Conservation (phyloP, 2,888 invertebrate species). For the Drosophila rubida region DNA sequence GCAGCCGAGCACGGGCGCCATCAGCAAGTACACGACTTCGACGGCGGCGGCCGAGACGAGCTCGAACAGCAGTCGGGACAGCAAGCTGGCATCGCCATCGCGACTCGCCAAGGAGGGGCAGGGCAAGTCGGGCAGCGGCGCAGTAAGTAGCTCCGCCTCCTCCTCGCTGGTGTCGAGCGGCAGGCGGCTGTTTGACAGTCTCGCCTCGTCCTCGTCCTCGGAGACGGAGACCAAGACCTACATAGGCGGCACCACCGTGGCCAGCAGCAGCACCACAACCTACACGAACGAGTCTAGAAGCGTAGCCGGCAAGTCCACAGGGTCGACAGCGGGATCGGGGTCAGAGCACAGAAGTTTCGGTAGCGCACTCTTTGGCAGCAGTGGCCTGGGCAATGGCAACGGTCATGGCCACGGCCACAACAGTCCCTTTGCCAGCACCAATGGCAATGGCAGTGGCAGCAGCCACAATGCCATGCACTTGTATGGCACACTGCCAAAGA, state of each 20-base stretch:
- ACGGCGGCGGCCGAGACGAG: conserved; percentile 58
- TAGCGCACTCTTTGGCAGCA: conserved; percentile 76
- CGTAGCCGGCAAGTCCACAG: conserved; percentile 74
- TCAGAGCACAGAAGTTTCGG: conserved; percentile 81
- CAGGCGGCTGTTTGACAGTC: conserved; percentile 80
- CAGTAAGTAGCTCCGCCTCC: conserved; percentile 63
- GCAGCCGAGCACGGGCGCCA: conserved; percentile 68
- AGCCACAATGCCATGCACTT: conserved; percentile 82
- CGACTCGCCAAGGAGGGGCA: conserved; percentile 62
- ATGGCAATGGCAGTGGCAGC: conserved; percentile 72
- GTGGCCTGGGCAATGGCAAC: conserved; percentile 60
- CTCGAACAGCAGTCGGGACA: conserved; percentile 60
- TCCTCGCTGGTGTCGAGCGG: conserved; percentile 80
- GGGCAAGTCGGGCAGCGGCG: conserved; percentile 53
- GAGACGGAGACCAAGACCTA: conserved; percentile 76
- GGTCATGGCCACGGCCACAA: conserved; percentile 61
- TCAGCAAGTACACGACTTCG: conserved; percentile 73
- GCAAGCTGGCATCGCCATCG: conserved; percentile 80
- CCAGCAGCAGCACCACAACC: conserved; percentile 70
- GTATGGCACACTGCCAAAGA: conserved; percentile 84
- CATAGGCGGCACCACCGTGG: conserved; percentile 66
- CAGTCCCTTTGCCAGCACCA: conserved; percentile 75
- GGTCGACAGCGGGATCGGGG: conserved; percentile 65
- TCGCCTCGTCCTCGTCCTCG: conserved; percentile 78
- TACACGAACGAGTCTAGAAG: conserved; percentile 82